Conservation (phyloP, 2,113 vertebrate genomes). For the Rhea americana region DNA sequence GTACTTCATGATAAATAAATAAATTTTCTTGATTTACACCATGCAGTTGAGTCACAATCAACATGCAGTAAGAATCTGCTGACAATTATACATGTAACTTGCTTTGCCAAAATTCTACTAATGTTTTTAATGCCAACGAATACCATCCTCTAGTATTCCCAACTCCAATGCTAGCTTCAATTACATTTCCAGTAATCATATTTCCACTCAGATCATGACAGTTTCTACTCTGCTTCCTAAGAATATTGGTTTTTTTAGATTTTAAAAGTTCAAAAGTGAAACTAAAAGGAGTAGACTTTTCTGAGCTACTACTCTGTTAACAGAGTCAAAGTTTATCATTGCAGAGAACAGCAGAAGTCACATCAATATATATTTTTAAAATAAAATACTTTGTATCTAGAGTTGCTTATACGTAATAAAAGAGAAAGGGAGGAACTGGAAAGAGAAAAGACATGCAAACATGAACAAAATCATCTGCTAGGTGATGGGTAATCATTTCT, state of each 20-base stretch:
- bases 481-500: background rate
- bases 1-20: background rate
- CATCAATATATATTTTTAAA: background rate
- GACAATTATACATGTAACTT: background rate
- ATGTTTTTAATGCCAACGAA: background rate
- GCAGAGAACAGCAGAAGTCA: background rate
- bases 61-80: fast-evolving
- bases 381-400: background rate
- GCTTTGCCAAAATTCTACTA: background rate
- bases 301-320: background rate
- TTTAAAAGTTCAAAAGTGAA: background rate
- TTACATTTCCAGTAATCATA: background rate
- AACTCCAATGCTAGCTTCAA: background rate
- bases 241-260: background rate
- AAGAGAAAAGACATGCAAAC: background rate
- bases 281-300: background rate
- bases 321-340: fast-evolving
- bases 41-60: background rate
- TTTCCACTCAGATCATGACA: background rate
- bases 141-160: background rate
- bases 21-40: background rate
- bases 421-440: background rate
- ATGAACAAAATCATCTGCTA: background rate
- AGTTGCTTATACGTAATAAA: background rate
- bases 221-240: background rate